Conservation (phyloP, 1,140 invertebrate genomes). For the Nephila pilipes region DNA sequence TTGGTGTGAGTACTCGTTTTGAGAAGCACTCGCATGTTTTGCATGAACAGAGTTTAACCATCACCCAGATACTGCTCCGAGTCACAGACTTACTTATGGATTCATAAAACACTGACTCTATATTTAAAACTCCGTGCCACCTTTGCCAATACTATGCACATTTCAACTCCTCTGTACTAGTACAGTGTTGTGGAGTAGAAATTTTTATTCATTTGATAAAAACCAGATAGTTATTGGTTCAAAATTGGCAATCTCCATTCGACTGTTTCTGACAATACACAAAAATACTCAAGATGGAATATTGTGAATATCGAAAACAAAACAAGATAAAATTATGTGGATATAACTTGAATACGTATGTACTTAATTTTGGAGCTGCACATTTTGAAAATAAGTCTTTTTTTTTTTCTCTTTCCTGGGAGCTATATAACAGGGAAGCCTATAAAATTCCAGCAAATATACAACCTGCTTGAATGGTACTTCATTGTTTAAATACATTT, state of each 20-base stretch:
- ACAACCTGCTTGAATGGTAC: neutral
- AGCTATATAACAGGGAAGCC: neutral
- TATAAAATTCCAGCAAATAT: constrained; percentile 5
- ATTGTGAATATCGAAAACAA: neutral
- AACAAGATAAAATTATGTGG: neutral
- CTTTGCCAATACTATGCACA: constrained; percentile 69
- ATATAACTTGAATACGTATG: neutral
- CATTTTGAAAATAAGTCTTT: neutral
- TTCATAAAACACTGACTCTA: neutral
- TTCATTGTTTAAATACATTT: constrained; percentile 2
- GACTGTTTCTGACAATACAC: neutral
- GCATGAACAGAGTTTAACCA: constrained; percentile 60
- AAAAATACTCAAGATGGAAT: neutral
- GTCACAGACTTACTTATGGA: constrained; percentile 8
- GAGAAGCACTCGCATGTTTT: constrained; percentile 1
- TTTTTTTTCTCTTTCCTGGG: neutral
- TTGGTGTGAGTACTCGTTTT: constrained; percentile 5
- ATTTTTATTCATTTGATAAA: constrained; percentile 25
- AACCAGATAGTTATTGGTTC: neutral
- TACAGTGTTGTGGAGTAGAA: constrained; percentile 36
- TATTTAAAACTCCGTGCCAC: constrained; percentile 69
- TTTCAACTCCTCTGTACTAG: constrained; percentile 51
- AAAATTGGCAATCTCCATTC: neutral
- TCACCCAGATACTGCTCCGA: neutral
- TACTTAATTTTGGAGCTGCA: constrained; percentile 22